Percentiles rank a stretch among this genome's conserved stretches.
Evolutionary conservation across 2,888 invertebrate genomes (phyloP).

Genomic region (Corythucha ciliata): DNA sequence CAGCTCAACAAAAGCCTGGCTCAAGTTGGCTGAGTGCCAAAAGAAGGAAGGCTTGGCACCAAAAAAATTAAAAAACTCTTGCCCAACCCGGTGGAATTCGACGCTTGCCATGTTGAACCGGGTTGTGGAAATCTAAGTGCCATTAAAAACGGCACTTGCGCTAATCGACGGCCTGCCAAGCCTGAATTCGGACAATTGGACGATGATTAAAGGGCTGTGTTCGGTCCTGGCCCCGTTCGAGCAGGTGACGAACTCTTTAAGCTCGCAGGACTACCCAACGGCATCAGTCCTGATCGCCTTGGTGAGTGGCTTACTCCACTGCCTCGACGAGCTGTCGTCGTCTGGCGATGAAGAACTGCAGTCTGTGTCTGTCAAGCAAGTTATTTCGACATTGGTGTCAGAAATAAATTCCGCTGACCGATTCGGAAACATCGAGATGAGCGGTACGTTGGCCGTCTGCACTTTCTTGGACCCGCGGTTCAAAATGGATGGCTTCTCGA

Average conservation of each 20-base stretch:
- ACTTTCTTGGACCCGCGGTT: slow-evolving; percentile 12
- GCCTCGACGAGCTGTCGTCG: too few species aligned
- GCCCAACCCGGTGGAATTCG: slow-evolving; percentile 18
- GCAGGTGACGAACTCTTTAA: too few species aligned
- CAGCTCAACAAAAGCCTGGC: slow-evolving; percentile 1
- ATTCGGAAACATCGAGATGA: slow-evolving; percentile 4
- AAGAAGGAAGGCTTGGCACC: background rate
- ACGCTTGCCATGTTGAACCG: slow-evolving; percentile 1
- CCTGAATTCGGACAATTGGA: too few species aligned
- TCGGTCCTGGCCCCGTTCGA: too few species aligned
- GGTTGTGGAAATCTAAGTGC: background rate
- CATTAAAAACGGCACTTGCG: slow-evolving; percentile 10
- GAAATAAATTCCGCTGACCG: slow-evolving; percentile 2
- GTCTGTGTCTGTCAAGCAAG: background rate
- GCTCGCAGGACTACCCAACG: too few species aligned
- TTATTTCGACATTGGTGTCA: slow-evolving; percentile 1
- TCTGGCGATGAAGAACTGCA: too few species aligned
- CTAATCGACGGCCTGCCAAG: too few species aligned
- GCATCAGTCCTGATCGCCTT: too few species aligned
- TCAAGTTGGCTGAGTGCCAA: slow-evolving; percentile 4
- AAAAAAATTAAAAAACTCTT: slow-evolving; percentile 12
- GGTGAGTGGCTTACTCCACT: too few species aligned
- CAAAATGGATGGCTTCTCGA: slow-evolving; percentile 21
- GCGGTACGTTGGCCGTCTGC: background rate
- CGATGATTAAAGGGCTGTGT: too few species aligned